A percentile compares a stretch with the other conserved stretches of the same genome.
Evolutionary conservation across 2,797 vertebrate species (phyloP).

Genomic region (Perodicticus potto): DNA sequence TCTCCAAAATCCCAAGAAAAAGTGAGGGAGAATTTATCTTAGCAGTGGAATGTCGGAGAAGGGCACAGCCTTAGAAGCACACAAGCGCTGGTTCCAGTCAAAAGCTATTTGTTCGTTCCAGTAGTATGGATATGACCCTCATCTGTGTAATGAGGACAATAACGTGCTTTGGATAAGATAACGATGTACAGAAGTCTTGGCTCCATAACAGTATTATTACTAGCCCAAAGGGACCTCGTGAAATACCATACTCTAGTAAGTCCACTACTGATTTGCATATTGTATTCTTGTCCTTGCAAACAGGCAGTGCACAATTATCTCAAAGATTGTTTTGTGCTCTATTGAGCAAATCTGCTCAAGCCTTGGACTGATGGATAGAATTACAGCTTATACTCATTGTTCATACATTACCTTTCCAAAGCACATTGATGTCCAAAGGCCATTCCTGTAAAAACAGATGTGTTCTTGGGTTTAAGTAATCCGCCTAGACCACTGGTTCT

Average conservation of each 20-base stretch:
- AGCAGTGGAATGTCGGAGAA: background rate
- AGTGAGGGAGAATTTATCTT: background rate
- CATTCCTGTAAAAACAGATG: background rate
- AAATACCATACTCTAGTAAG: background rate
- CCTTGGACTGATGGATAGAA: background rate
- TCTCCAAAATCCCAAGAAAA: background rate
- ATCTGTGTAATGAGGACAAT: background rate
- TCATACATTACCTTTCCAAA: background rate
- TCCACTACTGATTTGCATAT: background rate
- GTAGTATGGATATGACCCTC: background rate
- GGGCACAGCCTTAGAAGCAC: background rate
- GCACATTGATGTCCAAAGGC: background rate
- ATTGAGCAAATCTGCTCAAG: too few relatives aligned
- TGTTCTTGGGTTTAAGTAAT: background rate
- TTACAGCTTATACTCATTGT: background rate
- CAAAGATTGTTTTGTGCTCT: background rate
- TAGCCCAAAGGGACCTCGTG: background rate
- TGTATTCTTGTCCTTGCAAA: background rate
- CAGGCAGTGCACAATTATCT: background rate
- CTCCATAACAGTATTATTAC: background rate
- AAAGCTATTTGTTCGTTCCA: background rate
- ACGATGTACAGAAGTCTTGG: background rate
- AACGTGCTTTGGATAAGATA: background rate
- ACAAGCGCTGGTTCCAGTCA: background rate
- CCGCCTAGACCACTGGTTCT: too few relatives aligned